Base-by-base conservation (phyloP, 2,888 invertebrate genomes). In the Brassicogethes aeneus region DNA sequence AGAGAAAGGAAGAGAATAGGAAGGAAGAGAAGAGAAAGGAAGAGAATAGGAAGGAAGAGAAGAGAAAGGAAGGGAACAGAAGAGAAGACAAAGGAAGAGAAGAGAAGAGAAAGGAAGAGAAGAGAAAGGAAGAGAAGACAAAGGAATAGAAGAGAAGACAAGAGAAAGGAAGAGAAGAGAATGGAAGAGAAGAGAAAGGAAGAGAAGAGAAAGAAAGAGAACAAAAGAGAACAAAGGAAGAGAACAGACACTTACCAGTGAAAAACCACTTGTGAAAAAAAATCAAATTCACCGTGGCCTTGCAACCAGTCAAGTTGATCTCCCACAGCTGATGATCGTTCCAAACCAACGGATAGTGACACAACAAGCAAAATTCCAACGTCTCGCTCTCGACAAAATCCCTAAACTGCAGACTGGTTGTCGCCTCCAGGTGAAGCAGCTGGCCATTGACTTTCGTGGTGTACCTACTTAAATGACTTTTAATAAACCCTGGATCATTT, bases 321-420 rank as follows among this genome's bases (percentile, higher is more conserved):
- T 82, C 81, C 97, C 97, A 99, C 54, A 89, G 82, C 66, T 99
- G 97, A 53, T 92, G 90, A 51, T 90, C 92, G 67, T 97, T 99
- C 95, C 96, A 99, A 42, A 83, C 79, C 32, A 86, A 74, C 0
- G 97, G 97, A 69, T 94, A 99, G 59, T 88, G 85, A 55, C 86
- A 86, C 59, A 80, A 78, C 2, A 95, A 76, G 42, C 85, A 85
- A 68, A 96, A 94, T 69, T 94, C 91, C 44, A 97, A 70, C 0
- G 95, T 95, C 71, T 97, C 96, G 64, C 93, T 91, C 59, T 92
- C 88, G 2, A 94, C 82, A 51, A 99, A 73, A 62, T 92, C 91
- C 45, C 96, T 79, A 68, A 90, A 96, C 64, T 74, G 87, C 37
- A 99, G 73, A 69, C 95, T 95, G 0, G 97, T 96, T 0, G 95